Evolutionary conservation across 2,888 invertebrate species (phyloP), one percentile per base, ranked within the genome.

Genomic region (Anoplius nigerrimus): DNA sequence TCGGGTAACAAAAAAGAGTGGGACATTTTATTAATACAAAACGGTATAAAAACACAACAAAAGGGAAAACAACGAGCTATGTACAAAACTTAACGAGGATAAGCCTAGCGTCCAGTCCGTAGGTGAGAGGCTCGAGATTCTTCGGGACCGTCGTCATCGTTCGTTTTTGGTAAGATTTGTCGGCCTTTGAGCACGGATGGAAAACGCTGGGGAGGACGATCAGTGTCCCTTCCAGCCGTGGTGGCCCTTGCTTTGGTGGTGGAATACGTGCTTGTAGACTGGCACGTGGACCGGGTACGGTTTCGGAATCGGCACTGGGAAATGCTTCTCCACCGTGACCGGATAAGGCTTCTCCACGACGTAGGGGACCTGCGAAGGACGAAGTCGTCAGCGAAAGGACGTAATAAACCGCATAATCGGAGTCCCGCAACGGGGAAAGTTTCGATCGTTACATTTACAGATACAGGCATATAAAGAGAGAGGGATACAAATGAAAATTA

Each of bases 221-320:
- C 72, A 86, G 59, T 85, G 84, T 13, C 34, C 34, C 56, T 83
- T 85, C 81, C 81, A 86, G 15, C 84, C 85, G 34, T 34, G 85
- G 21, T 84, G 85, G 63, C 78, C 73, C 68, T 86, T 84, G 62
- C 80, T 78, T 66, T 84, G 83, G 71, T 87, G 85, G 71, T 87
- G 88, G 75, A 87, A 87, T 21, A 92, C 85, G 55, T 90, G 80
- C 76, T 92, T 91, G 62, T 91, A 90, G 22, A 92, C 86, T 1
- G 92, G 92, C 2, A 92, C 90, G 74, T 92, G 90, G 21, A 91
- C 89, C 6, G 92, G 91, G 61, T 92, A 91, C 1, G 92, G 92
- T 79, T 90, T 90, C 69, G 91, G 91, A 16, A 92, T 91, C 8
- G 89, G 89, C 1, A 92, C 90, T 42, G 91, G 84, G 11, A 91